These are phyloP conservation scores for Octodon degus DNA, from an alignment of 2,113 vertebrate genomes.

Conservation along the genomic window DNA sequence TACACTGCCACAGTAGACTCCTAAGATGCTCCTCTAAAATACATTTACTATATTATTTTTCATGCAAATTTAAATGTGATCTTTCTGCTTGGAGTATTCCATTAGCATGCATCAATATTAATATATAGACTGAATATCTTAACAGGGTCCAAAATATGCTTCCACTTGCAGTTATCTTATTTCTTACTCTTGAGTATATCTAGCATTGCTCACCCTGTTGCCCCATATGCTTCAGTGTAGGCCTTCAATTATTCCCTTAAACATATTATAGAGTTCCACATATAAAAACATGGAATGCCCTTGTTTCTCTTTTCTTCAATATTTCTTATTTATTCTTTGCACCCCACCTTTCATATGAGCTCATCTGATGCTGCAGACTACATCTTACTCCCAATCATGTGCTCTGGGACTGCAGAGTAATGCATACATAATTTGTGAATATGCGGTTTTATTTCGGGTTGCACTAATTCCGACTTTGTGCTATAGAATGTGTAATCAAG, in stretches of 20 bases:
- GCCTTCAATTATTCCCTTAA: not conserved
- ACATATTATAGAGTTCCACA: not conserved
- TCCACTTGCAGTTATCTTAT: not conserved
- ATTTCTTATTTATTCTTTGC: not conserved
- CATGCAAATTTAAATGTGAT: not conserved
- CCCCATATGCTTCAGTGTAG: not conserved
- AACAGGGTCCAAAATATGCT: not conserved
- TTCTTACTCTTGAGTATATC: not conserved
- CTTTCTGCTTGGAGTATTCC: not conserved
- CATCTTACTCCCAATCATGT: not conserved
- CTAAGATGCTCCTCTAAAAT: not conserved
- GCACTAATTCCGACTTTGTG: not conserved
- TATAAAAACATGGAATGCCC: not conserved
- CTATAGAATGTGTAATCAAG: not conserved
- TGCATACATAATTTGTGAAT: not conserved
- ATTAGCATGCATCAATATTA: not conserved
- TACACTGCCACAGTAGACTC: not conserved
- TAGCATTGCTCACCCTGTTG: not conserved
- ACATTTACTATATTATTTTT: not conserved
- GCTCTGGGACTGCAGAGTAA: not conserved
- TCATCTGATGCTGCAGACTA: not conserved
- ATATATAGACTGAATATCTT: not conserved
- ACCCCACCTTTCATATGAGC: not conserved
- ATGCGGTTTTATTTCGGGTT: constrained; percentile 1
- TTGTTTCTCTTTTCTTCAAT: not conserved